phyloP scores from a whole-genome alignment of 2,113 vertebrate species.

The Acrocephalus arundinaceus region DNA sequence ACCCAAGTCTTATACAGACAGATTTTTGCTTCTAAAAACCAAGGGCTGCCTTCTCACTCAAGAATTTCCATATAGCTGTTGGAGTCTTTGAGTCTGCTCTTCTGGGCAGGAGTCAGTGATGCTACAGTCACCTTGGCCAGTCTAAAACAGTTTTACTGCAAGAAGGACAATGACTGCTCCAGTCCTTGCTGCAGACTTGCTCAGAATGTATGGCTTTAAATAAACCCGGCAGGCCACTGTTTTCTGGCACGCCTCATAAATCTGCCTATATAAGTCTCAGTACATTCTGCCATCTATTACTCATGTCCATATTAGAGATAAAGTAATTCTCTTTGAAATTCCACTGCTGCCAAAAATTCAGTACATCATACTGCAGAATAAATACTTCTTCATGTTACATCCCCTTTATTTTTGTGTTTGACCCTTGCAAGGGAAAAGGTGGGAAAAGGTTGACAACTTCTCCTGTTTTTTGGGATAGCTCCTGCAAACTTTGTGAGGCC shows the following conservation, averaged over 20 bases:
- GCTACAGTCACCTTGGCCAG: not conserved
- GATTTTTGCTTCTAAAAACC: not conserved
- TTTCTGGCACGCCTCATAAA: conserved; percentile 64
- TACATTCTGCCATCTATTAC: conserved; percentile 64
- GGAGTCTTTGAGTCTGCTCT: not conserved
- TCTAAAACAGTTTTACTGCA: conserved; percentile 12
- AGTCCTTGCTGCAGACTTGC: conserved; percentile 28
- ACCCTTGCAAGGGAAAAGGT: not conserved
- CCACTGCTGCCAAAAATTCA: conserved; percentile 37
- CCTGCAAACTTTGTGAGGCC: not conserved
- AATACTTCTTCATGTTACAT: conserved; percentile 13
- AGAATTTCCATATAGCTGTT: not conserved
- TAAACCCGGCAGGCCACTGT: conserved; percentile 8
- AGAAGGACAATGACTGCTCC: not conserved
- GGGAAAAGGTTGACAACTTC: not conserved
- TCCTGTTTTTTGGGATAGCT: not conserved
- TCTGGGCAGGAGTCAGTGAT: not conserved
- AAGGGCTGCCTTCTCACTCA: not conserved
- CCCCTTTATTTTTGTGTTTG: conserved; percentile 12
- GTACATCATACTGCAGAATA: conserved; percentile 29
- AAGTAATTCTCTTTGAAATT: conserved; percentile 60
- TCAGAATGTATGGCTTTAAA: conserved; percentile 45
- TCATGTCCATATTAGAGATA: conserved; percentile 63
- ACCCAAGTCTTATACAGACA: not conserved
- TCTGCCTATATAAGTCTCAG: conserved; percentile 63